These are phyloP conservation scores for Percopsis omiscomaycus DNA, from an alignment of 2,797 vertebrate genomes.

Conservation along the genomic window DNA sequence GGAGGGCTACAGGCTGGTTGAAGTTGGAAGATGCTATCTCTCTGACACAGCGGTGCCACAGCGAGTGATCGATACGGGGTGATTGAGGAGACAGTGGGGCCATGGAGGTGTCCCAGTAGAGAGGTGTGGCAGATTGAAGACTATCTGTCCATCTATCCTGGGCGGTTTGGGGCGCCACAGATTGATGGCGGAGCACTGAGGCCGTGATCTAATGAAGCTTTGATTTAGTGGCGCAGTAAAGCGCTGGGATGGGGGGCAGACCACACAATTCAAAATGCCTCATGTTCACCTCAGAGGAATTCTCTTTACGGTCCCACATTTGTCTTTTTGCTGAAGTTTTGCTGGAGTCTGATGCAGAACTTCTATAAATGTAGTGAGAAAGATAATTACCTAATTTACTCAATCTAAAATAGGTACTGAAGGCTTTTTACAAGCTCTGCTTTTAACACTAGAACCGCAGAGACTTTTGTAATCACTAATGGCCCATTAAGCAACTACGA, in stretches of 20 bases:
- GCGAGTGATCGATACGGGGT: constrained; percentile 35
- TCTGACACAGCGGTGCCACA: not conserved
- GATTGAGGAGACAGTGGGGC: constrained; percentile 33
- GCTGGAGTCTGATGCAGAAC: not conserved
- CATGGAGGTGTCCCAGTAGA: constrained; percentile 17
- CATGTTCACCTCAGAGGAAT: not conserved
- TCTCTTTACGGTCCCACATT: not conserved
- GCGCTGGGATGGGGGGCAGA: not conserved
- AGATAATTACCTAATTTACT: not conserved
- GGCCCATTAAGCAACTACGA: no score
- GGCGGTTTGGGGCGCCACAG: constrained; percentile 12
- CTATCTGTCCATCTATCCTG: constrained; percentile 30
- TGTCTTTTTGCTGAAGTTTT: not conserved
- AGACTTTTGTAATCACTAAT: no score
- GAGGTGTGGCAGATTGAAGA: constrained; percentile 27
- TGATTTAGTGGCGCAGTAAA: constrained; percentile 37
- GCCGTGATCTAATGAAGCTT: constrained; percentile 32
- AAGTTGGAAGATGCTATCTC: not conserved
- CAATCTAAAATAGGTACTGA: no score
- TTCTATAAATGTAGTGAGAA: not conserved
- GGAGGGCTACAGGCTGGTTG: not conserved
- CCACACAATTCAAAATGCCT: no score
- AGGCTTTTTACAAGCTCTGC: no score
- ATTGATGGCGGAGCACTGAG: constrained; percentile 25
- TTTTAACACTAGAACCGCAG: no score